Evolutionary conservation across 2,113 vertebrate species (phyloP).

Genomic region (Rhinogobius similis): DNA sequence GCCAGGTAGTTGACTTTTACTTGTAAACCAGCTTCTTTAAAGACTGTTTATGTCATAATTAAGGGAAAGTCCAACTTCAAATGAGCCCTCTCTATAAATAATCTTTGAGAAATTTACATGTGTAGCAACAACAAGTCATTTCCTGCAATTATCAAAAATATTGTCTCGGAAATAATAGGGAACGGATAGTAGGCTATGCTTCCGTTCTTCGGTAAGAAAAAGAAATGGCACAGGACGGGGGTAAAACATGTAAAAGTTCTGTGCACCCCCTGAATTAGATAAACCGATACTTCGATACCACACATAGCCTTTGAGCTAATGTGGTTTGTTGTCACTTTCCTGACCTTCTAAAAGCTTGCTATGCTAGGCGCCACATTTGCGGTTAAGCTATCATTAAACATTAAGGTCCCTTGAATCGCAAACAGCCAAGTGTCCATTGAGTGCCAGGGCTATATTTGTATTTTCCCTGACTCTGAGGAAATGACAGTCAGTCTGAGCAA

Average conservation of each 20-base stretch:
- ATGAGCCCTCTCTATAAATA: background rate
- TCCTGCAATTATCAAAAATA: background rate
- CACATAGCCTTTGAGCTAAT: no score
- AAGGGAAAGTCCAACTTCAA: background rate
- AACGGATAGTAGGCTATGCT: no score
- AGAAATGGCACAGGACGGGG: no score
- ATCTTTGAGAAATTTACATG: background rate
- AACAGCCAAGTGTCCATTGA: background rate
- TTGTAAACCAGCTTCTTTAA: background rate
- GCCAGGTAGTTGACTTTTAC: conserved; percentile 11
- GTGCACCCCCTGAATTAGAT: no score
- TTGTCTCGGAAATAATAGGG: no score
- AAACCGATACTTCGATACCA: no score
- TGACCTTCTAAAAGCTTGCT: background rate
- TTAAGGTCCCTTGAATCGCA: background rate
- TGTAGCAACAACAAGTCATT: background rate
- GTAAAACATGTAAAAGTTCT: no score
- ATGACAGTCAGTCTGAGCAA: conserved; percentile 56
- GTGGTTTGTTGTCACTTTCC: background rate
- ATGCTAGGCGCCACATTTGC: background rate
- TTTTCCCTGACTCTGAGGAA: conserved; percentile 53
- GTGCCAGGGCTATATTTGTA: conserved; percentile 41
- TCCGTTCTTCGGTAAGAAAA: no score
- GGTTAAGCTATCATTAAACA: conserved; percentile 1
- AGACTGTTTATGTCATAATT: background rate